A percentile compares a stretch with the other conserved stretches of the same genome.
Conservation (phyloP, 2,113 vertebrate species). For the Phyllostomus discolor region DNA sequence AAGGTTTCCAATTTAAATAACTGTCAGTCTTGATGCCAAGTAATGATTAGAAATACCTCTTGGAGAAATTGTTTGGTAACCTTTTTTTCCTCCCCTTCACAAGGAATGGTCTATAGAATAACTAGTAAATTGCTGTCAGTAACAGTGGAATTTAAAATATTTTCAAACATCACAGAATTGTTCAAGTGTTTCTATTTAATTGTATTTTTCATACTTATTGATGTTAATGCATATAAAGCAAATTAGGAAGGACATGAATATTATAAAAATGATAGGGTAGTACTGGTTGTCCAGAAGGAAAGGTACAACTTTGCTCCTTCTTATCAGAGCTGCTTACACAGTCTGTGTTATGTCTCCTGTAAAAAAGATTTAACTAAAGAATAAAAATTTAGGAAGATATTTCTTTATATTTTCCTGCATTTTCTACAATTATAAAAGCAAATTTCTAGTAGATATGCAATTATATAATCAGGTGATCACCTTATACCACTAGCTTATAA, state of each 20-base stretch:
- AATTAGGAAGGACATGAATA: not conserved
- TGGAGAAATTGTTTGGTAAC: not conserved
- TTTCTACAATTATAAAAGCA: not conserved
- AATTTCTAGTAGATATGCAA: not conserved
- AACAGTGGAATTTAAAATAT: constrained; percentile 13
- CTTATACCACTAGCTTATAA: not conserved
- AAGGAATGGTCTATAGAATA: not conserved
- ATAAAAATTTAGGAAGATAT: not conserved
- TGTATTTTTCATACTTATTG: not conserved
- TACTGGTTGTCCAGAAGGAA: not conserved
- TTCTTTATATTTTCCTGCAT: not conserved
- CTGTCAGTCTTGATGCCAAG: not conserved
- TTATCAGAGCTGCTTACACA: not conserved
- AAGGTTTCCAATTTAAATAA: constrained; percentile 20
- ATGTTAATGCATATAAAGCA: not conserved
- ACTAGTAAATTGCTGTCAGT: not conserved
- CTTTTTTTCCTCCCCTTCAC: not conserved
- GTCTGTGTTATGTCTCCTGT: not conserved
- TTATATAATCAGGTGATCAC: not conserved
- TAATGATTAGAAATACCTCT: not conserved
- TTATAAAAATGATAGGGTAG: not conserved
- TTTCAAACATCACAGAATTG: not conserved
- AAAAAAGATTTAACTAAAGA: not conserved
- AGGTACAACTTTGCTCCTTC: not conserved
- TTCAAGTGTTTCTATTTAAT: not conserved